Conservation (phyloP, 1,140 invertebrate species). For the Coptotermes formosanus region DNA sequence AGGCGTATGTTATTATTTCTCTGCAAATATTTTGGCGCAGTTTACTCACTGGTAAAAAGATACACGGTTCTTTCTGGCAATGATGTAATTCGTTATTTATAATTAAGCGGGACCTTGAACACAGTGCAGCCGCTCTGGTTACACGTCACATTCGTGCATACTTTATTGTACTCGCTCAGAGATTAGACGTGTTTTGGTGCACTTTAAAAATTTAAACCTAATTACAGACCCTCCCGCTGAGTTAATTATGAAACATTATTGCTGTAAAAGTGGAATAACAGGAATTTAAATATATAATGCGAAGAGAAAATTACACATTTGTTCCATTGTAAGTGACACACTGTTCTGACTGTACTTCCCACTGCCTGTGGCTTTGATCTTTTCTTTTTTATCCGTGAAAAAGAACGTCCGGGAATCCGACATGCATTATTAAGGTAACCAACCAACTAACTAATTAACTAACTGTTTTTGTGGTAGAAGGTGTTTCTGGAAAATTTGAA, state of each 20-base stretch:
- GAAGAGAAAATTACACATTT: neutral
- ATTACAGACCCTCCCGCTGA: neutral
- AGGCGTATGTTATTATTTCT: neutral
- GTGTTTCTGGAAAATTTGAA: too few relatives aligned
- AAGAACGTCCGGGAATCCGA: too few relatives aligned
- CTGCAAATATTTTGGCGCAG: neutral
- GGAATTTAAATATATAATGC: neutral
- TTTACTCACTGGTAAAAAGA: neutral
- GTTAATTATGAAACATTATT: constrained; percentile 13
- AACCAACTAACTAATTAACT: too few relatives aligned
- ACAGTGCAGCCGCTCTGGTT: neutral
- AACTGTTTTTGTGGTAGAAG: too few relatives aligned
- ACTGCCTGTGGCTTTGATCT: too few relatives aligned
- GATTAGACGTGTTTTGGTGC: neutral
- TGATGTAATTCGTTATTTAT: too few relatives aligned
- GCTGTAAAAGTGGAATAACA: neutral
- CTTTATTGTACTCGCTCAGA: neutral
- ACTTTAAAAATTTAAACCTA: constrained; percentile 12
- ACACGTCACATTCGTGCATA: neutral
- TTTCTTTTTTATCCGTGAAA: too few relatives aligned
- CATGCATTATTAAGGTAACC: too few relatives aligned
- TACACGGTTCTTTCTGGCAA: neutral
- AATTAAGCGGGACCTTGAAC: neutral
- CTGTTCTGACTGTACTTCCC: too few relatives aligned
- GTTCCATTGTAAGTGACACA: neutral